Conservation (phyloP, 2,888 invertebrate genomes). For the Altica lythri region DNA sequence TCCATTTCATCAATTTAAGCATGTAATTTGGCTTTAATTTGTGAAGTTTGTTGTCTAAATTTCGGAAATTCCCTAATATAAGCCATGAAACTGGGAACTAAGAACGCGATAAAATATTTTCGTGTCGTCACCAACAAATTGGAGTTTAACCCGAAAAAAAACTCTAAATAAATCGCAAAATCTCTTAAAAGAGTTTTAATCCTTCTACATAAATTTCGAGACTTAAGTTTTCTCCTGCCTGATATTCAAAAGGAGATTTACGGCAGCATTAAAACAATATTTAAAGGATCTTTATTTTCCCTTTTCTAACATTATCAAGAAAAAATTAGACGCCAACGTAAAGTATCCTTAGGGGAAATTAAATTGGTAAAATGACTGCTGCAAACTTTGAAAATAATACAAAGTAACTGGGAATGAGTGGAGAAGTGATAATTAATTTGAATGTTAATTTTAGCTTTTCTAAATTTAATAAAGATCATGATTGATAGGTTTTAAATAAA, state of each 20-base stretch:
- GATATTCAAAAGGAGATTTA: constrained; percentile 24
- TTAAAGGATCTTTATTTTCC: constrained; percentile 21
- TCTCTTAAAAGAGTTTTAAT: constrained; percentile 22
- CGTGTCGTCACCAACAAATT: constrained; percentile 18
- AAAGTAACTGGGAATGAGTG: constrained; percentile 4
- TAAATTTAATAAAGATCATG: constrained; percentile 6
- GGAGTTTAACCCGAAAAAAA: constrained; percentile 22
- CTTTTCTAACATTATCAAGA: constrained; percentile 14
- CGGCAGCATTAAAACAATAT: constrained; percentile 25
- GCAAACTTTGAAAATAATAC: constrained; percentile 17
- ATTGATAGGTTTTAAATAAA: not conserved
- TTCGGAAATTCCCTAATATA: constrained; percentile 1
- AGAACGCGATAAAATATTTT: constrained; percentile 18
- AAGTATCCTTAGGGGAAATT: constrained; percentile 1
- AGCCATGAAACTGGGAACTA: constrained; percentile 1
- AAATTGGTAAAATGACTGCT: constrained; percentile 16
- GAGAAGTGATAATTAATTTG: constrained; percentile 16
- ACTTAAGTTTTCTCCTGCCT: constrained; percentile 20
- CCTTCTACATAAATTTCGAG: constrained; percentile 25
- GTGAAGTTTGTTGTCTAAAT: constrained; percentile 11
- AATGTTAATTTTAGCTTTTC: constrained; percentile 5
- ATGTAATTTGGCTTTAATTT: constrained; percentile 6
- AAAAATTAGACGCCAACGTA: constrained; percentile 11
- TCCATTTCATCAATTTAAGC: constrained; percentile 8
- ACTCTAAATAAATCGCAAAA: constrained; percentile 21